A percentile compares a stretch with the other conserved stretches of the same genome.
phyloP scores from a whole-genome alignment of 2,888 invertebrate genomes.

The Metacarcinus magister region DNA sequence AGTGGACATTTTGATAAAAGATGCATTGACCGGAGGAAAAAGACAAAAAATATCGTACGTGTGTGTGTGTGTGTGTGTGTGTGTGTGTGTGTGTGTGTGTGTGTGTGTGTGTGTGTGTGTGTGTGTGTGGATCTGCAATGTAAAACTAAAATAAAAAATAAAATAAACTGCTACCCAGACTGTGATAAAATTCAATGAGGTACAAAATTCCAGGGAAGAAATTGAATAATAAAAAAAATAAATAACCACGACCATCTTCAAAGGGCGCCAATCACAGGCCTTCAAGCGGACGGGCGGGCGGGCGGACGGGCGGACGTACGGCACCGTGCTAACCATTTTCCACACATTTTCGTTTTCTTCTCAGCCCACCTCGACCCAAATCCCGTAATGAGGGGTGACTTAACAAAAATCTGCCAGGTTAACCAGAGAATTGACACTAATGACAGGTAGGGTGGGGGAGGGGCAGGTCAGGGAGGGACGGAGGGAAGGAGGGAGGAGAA shows the following conservation, averaged over 20 bases:
- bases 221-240: not conserved
- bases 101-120: not conserved
- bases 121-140: not conserved
- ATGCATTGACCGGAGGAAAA: not conserved
- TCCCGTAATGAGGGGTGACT: constrained; percentile 51
- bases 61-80: not conserved
- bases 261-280: not conserved
- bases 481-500: not conserved
- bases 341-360: constrained; percentile 19
- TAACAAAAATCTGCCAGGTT: constrained; percentile 33
- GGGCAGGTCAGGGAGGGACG: not conserved
- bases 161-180: not conserved
- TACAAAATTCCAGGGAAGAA: not conserved
- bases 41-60: not conserved
- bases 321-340: not conserved
- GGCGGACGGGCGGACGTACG: too few relatives aligned
- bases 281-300: not conserved
- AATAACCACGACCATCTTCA: not conserved
- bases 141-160: not conserved
- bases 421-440: constrained; percentile 40
- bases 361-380: not conserved
- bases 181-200: not conserved
- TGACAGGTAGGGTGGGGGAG: not conserved
- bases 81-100: not conserved
- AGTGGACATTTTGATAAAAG: not conserved